Base-by-base conservation (phyloP, 92 coral and sea anemone species). In the Metridium senile region DNA sequence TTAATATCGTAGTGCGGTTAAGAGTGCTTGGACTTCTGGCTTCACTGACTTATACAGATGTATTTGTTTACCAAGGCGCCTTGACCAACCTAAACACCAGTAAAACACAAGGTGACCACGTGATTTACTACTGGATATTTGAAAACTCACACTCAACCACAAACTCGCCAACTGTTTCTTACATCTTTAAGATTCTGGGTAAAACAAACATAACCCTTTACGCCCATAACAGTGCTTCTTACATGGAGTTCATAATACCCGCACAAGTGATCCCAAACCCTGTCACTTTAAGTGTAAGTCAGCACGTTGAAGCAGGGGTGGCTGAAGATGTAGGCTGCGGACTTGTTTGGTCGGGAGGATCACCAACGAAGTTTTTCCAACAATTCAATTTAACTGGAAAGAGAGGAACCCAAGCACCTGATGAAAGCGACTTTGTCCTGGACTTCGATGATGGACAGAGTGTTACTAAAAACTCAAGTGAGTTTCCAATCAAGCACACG, bases 11-110 rank as follows among this genome's bases (percentile, higher is more conserved):
- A 19, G 91, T 92, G 16, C 93, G 94, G 10, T 81, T 82, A 25
- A 23, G 77, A 59, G 77, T 95, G 22, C 47, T 70, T 11, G 90
- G 90, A 1, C 61, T 95, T 21, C 80, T 68, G 30, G 93, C 86
- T 0, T 80, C 88, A 9, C 52, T 89, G 62, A 82, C 87, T 47
- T 54, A 82, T 75, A 81, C 85, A 22, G 57, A 90, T 13, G 59
- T 6, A 46, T 88, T 88, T 39, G 78, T 95, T 28, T 95, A 85
- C 74, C 74, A 79, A 25, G 68, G 61, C 6, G 93, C 93, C 1
- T 0, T 28, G 49, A 85, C 91, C 11, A 79, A 84, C 54, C 82
- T 61, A 26, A 83, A 56, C 57, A 32, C 90, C 0, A 75, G 84
- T 32, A 35, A 64, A 30, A 29, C 43, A 0, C 70, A 62, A 1